Conservation (phyloP, 2,797 vertebrate genomes). For the Sebastes alutus region DNA sequence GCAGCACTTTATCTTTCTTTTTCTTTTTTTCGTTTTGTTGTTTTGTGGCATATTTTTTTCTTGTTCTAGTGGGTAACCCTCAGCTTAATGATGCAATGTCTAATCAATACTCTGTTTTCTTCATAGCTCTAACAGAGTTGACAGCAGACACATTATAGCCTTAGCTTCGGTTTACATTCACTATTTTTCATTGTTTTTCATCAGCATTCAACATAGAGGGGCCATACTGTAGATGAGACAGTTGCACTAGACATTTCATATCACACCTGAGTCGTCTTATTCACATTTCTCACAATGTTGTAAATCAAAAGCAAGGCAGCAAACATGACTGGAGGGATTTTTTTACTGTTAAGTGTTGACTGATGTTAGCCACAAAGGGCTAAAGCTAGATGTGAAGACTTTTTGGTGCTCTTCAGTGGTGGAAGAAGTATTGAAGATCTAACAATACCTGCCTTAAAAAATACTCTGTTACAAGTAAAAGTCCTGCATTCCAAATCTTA, state of each 20-base stretch:
- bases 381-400: not conserved
- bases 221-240: not conserved
- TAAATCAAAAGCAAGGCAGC: not conserved
- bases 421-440: no score
- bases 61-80: not conserved
- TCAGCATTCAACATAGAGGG: not conserved
- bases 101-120: not conserved
- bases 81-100: not conserved
- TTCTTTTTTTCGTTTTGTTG: not conserved
- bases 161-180: not conserved
- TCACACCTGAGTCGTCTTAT: not conserved
- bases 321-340: not conserved
- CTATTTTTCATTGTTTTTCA: not conserved
- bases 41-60: not conserved
- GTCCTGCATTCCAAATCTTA: no score
- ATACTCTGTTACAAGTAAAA: no score
- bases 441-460: no score
- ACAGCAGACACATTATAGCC: not conserved
- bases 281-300: not conserved
- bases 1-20: not conserved
- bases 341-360: not conserved
- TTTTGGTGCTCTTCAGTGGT: not conserved
- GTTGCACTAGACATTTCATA: not conserved
- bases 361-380: not conserved
- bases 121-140: not conserved